A percentile compares a stretch with the other conserved stretches of the same genome.
Evolutionary conservation across 2,888 invertebrate species (phyloP).

Genomic region (Drosophila peninsularis): DNA sequence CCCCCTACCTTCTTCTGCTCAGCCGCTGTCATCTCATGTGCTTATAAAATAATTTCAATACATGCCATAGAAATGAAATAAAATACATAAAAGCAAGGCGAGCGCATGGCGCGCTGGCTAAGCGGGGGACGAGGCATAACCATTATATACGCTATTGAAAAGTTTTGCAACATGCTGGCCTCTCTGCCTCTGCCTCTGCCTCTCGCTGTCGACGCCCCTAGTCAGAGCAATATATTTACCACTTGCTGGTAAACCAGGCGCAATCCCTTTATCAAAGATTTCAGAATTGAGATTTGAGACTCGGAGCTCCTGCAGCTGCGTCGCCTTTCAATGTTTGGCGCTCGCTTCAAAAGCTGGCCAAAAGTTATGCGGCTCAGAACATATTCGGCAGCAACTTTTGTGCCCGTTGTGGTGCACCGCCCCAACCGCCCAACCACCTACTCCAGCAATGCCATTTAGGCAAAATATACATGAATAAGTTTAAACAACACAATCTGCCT

Average conservation of each 20-base stretch:
- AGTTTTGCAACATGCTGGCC: conserved; percentile 23
- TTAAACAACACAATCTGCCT: conserved; percentile 12
- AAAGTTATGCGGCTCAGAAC: conserved; percentile 55
- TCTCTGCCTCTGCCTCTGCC: rapidly evolving
- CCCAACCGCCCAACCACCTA: conserved; percentile 8
- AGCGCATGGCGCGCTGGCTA: neutral
- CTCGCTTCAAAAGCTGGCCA: conserved; percentile 38
- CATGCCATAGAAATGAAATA: conserved; percentile 45
- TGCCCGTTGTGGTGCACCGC: conserved; percentile 1
- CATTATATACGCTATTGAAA: conserved; percentile 48
- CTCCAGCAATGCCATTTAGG: neutral
- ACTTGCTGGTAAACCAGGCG: conserved; percentile 30
- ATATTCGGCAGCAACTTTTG: conserved; percentile 46
- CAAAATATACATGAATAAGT: conserved; percentile 33
- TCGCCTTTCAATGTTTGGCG: conserved; percentile 44
- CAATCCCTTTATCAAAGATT: conserved; percentile 53
- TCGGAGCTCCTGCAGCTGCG: conserved; percentile 43
- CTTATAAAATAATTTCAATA: conserved; percentile 51
- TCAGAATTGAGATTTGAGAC: conserved; percentile 30
- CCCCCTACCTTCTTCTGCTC: too few relatives aligned
- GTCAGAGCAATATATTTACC: conserved; percentile 12
- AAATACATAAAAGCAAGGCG: conserved; percentile 7
- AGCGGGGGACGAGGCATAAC: conserved; percentile 17
- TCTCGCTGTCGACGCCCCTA: neutral
- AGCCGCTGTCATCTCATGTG: neutral